Percentiles rank a stretch among this genome's conserved stretches.
Conservation (phyloP, 2,888 invertebrate species). For the Drosophila melanocephala region DNA sequence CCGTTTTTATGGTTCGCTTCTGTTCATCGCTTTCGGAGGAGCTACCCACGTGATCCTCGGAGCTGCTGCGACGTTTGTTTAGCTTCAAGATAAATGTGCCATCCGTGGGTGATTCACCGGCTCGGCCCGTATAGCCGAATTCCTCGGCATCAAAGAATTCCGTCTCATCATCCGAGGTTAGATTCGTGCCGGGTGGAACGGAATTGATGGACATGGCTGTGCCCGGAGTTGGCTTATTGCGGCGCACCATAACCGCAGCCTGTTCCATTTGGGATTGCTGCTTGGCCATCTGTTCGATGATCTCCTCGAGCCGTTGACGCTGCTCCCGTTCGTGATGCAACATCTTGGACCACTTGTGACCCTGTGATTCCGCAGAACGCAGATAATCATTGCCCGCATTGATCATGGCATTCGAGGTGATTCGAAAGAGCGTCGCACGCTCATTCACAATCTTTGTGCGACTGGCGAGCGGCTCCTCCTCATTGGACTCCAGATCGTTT, state of each 20-base stretch:
- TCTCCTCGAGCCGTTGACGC: constrained; percentile 95
- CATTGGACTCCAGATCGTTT: constrained; percentile 91
- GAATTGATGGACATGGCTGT: constrained; percentile 30
- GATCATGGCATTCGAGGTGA: constrained; percentile 98
- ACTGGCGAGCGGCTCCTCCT: constrained; percentile 89
- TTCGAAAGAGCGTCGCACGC: constrained; percentile 96
- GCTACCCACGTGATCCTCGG: constrained; percentile 79
- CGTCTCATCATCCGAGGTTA: constrained; percentile 89
- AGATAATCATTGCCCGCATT: constrained; percentile 97
- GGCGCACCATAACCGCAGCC: constrained; percentile 88
- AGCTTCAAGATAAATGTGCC: constrained; percentile 89
- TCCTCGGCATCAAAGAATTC: constrained; percentile 91
- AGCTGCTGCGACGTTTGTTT: constrained; percentile 74
- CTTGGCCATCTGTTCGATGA: constrained; percentile 98
- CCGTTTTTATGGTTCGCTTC: constrained; percentile 62
- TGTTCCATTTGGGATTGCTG: constrained; percentile 98
- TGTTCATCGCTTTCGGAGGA: constrained; percentile 87
- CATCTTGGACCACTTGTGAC: constrained; percentile 96
- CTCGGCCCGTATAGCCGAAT: constrained; percentile 68
- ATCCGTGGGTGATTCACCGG: constrained; percentile 62
- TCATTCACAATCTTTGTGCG: constrained; percentile 96
- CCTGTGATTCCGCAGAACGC: constrained; percentile 94
- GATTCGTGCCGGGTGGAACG: constrained; percentile 64
- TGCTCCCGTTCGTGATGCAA: constrained; percentile 98
- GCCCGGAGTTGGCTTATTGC: constrained; percentile 65